These are phyloP conservation scores for Poeciliopsis turrubarensis DNA, from an alignment of 2,113 vertebrate genomes.

Conservation along the genomic window DNA sequence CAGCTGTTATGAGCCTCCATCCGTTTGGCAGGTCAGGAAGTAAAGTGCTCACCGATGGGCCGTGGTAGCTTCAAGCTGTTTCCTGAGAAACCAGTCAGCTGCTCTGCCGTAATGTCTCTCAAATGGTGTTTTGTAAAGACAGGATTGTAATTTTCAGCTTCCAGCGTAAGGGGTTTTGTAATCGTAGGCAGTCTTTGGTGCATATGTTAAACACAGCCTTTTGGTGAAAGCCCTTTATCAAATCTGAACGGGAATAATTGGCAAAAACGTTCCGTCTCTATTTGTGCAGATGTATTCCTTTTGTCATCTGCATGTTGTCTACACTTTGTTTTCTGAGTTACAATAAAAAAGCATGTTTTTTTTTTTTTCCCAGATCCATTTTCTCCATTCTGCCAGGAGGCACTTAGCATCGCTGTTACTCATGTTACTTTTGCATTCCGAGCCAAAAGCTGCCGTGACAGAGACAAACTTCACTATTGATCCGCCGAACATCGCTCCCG, in stretches of 20 bases:
- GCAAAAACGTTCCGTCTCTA: too few relatives aligned
- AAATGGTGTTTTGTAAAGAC: background rate
- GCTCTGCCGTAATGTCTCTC: conserved; percentile 12
- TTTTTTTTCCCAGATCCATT: conserved; percentile 4
- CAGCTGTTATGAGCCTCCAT: conserved; percentile 12
- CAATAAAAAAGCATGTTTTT: background rate
- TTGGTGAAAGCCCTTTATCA: too few relatives aligned
- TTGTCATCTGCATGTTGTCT: background rate
- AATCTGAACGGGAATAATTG: too few relatives aligned
- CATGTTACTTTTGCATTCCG: conserved; percentile 38
- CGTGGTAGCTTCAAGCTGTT: conserved; percentile 19
- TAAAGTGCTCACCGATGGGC: conserved; percentile 13
- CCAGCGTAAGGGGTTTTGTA: too few relatives aligned
- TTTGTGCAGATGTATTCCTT: too few relatives aligned
- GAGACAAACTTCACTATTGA: conserved; percentile 67
- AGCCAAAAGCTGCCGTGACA: conserved; percentile 49
- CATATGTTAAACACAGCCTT: too few relatives aligned
- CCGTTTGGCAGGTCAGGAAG: conserved; percentile 19
- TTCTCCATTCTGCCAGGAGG: conserved; percentile 20
- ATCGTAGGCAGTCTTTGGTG: too few relatives aligned
- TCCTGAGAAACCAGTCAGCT: conserved; percentile 46
- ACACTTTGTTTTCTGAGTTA: background rate
- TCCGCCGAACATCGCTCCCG: conserved; percentile 40
- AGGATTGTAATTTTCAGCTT: too few relatives aligned
- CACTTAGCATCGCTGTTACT: conserved; percentile 45